phyloP scores from a whole-genome alignment of 1,140 invertebrate genomes.

The Cotesia vestalis region DNA sequence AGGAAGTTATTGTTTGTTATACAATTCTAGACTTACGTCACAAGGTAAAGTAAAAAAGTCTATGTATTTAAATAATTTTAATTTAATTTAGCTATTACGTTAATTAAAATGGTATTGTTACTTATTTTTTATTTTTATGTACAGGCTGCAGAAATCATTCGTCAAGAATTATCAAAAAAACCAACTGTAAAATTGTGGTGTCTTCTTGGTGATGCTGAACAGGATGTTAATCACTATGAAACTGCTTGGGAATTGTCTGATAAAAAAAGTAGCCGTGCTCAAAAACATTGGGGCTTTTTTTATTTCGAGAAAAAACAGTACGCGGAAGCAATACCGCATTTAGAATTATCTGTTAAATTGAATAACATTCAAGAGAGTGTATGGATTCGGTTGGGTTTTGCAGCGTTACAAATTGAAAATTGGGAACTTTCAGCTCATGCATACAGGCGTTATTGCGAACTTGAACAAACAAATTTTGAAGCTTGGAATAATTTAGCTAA shows the following conservation, averaged over 20 bases:
- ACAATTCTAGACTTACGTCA: constrained; percentile 82
- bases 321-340: constrained; percentile 78
- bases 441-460: constrained; percentile 84
- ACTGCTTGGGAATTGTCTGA: constrained; percentile 92
- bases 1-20: constrained; percentile 92
- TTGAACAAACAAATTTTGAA: constrained; percentile 91
- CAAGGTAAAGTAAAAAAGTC: constrained; percentile 68
- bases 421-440: constrained; percentile 85
- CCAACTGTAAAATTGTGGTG: constrained; percentile 90
- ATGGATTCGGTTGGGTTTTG: constrained; percentile 88
- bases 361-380: constrained; percentile 85
- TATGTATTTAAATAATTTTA: not conserved
- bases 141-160: constrained; percentile 87
- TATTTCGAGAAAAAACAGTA: constrained; percentile 80
- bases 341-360: constrained; percentile 81
- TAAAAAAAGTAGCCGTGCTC: constrained; percentile 79
- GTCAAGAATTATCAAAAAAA: constrained; percentile 80
- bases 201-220: constrained; percentile 84
- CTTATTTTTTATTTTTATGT: constrained; percentile 31
- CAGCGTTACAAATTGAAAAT: constrained; percentile 79
- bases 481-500: constrained; percentile 98
- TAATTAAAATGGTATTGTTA: not conserved
- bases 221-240: constrained; percentile 77
- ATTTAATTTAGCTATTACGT: not conserved
- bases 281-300: constrained; percentile 85